Evolutionary conservation across 2,888 invertebrate genomes (phyloP).

Genomic region (Mimachlamys varia): DNA sequence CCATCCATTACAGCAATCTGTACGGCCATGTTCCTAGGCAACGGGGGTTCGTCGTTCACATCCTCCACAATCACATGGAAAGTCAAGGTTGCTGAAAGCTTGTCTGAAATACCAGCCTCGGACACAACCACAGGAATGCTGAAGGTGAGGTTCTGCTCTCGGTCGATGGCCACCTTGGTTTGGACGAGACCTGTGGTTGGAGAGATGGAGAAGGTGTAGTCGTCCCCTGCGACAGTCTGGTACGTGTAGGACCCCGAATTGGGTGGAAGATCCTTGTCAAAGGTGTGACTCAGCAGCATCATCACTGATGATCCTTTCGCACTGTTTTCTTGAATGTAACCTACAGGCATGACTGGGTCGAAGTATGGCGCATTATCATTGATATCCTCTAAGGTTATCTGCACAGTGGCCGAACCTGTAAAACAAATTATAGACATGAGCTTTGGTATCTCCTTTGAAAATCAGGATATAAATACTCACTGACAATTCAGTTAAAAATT

Average conservation of each 20-base stretch:
- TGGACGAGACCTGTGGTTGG: conserved; percentile 91
- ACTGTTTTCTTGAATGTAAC: conserved; percentile 69
- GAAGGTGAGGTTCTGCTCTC: conserved; percentile 90
- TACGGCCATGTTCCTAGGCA: conserved; percentile 90
- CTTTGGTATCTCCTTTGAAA: too few relatives aligned
- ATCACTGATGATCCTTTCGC: conserved; percentile 63
- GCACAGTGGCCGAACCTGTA: conserved; percentile 91
- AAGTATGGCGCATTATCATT: conserved; percentile 96
- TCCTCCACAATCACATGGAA: conserved; percentile 89
- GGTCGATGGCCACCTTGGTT: conserved; percentile 91
- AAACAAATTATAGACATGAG: conserved; percentile 9
- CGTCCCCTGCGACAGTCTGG: conserved; percentile 87
- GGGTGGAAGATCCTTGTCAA: conserved; percentile 93
- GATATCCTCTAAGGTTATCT: conserved; percentile 91
- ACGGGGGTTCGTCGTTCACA: conserved; percentile 95
- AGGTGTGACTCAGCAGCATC: conserved; percentile 67
- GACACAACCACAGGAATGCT: conserved; percentile 92
- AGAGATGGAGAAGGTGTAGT: conserved; percentile 89
- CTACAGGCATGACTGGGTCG: conserved; percentile 83
- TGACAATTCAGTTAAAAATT: neutral
- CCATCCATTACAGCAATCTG: conserved; percentile 87
- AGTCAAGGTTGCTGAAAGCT: conserved; percentile 89
- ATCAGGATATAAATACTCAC: neutral
- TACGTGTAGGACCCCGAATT: conserved; percentile 96
- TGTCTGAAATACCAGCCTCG: conserved; percentile 88